Conservation (phyloP, 37 sponge, comb jelly and placozoan genomes). For the Theonella swinhoei region DNA sequence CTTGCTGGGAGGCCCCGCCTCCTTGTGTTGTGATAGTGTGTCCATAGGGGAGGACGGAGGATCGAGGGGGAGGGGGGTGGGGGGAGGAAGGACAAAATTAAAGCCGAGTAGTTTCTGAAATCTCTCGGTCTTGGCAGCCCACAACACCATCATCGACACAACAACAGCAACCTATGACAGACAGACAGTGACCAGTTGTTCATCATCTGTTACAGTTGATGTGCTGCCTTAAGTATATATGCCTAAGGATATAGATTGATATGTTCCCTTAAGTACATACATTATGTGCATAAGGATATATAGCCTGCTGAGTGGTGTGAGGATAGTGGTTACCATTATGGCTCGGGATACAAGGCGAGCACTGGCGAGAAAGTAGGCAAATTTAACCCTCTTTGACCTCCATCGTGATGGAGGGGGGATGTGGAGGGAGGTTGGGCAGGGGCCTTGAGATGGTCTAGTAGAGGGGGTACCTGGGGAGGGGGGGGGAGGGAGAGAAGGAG, state of each 20-base stretch:
- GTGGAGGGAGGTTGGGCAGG: constrained; percentile 24
- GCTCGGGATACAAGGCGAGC: constrained; percentile 60
- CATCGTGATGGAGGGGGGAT: constrained; percentile 22
- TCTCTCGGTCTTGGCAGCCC: constrained; percentile 1
- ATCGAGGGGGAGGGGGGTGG: not conserved
- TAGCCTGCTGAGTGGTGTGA: too few relatives aligned
- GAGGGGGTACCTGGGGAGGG: not conserved
- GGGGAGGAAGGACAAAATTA: not conserved
- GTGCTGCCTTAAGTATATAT: too few relatives aligned
- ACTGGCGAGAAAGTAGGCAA: constrained; percentile 73
- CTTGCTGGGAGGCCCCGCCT: not conserved
- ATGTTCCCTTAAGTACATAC: too few relatives aligned
- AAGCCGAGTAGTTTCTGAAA: constrained; percentile 16
- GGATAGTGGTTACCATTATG: constrained; percentile 59
- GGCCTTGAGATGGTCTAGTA: not conserved
- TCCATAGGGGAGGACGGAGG: not conserved
- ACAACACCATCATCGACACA: constrained; percentile 9
- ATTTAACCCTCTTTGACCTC: constrained; percentile 59
- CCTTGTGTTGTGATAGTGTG: too few relatives aligned
- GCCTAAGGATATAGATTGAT: too few relatives aligned
- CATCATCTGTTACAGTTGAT: too few relatives aligned
- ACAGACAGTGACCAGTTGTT: too few relatives aligned
- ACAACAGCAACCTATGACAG: constrained; percentile 10
- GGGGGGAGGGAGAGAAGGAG: not conserved
- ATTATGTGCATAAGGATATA: too few relatives aligned